Base-by-base conservation (phyloP, 1,140 invertebrate genomes). In the Formica selysi region DNA sequence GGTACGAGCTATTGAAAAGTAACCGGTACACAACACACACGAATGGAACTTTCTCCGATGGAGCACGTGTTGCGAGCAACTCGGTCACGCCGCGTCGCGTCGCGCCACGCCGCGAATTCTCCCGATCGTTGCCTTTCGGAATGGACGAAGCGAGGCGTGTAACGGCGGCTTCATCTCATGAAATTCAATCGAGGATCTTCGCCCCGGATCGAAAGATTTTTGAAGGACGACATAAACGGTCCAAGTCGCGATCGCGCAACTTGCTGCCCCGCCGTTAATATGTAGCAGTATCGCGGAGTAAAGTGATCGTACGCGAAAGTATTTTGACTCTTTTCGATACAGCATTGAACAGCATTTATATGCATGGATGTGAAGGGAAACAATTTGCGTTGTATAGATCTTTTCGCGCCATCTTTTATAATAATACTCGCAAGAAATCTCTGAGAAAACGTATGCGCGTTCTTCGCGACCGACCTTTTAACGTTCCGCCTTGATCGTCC, bases 121-220 rank as follows among this genome's bases (percentile, higher is more conserved):
- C 79, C 44, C 68, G 64, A 79, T 87, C 86, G 86, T 59, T 85
- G 64, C 73, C 81, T 76, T 79, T 83, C 83, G 90, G 89, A 87
- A 88, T 88, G 89, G 87, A 87, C 91, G 86, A 92, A 92, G 87
- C 91, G 90, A 92, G 88, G 87, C 92, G 91, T 92, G 92, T 92
- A 92, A 92, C 89, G 89, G 89, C 71, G 61, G 90, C 65, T 79
- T 91, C 92, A 91, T 92, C 92, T 92, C 92, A 92, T 92, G 92
- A 92, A 92, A 92, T 92, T 92, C 91, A 92, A 92, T 91, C 83
- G 89, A 22, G 74, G 44, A 91, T 88, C 86, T 88, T 91, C 68
- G 79, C 3, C 32, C 36, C 61, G 48, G 76, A 90, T 90, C 90
- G 86, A 90, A 90, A 85, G 84, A 90, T 90, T 91, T 90, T 91